Evolutionary conservation across 2,888 invertebrate species (phyloP), one percentile per base, ranked within the genome.

Genomic region (Molorchus minor): DNA sequence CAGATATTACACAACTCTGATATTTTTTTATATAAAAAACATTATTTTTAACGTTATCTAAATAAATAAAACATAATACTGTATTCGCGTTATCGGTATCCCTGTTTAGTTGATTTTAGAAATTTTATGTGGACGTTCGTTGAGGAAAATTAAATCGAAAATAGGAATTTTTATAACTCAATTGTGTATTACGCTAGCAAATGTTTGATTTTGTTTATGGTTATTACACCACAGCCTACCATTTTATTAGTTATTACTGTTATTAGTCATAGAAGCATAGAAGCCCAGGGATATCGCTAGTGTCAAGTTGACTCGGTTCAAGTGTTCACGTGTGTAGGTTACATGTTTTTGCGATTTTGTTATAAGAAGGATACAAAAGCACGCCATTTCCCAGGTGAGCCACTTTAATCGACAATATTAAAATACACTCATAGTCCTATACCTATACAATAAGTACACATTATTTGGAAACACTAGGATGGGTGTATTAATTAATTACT

Each of bases 11-110:
- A n/a, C 33, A 33, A 33, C 33, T 3, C 33, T 3, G 33, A 33
- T 33, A 43, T 43, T 43, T 25, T 13, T 16, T 43, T 43, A 43
- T 25, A 4, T 43, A 41, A 41, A 13, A 21, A 13, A 43, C 10
- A 19, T 13, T 12, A 21, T 43, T 43, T 4, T 43, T 25, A 43
- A 4, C 13, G 7, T 43, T 25, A 7, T 41, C 5, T 35, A 0
- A 13, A 25, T 21, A 43, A 43, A 43, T 33, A 33, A n/a, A 25
- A n/a, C 7, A 33, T 33, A 33, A 33, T 12, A n/a, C 33, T n/a
- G n/a, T n/a, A 33, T n/a, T n/a, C 33, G 33, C n/a, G 25, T 12
- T 33, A 33, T 3, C 3, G 3, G 7, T 33, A 33, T 10, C 33
- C 5, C 10, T 12, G 33, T 33, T 10, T 33, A 10, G 12, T 33